Base-by-base conservation (phyloP, 2,888 invertebrate genomes). In the Neoscelio sp. region DNA sequence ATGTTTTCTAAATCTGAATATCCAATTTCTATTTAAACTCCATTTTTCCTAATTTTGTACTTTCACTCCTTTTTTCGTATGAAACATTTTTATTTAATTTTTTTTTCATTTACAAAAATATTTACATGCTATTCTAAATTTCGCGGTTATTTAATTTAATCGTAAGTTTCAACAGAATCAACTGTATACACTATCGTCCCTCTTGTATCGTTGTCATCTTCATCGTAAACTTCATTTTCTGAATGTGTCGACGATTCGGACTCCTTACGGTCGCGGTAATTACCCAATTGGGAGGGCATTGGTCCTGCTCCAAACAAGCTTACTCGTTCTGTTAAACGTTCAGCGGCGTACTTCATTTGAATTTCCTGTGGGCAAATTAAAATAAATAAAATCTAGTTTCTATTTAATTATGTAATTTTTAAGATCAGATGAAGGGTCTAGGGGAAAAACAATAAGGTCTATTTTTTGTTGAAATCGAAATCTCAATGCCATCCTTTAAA, bases 321-420 rank as follows among this genome's bases (percentile, higher is more conserved):
- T 8, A 91, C 79, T 52, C 90, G 87, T 46, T 90, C 87, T 7
- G 91, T 82, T 58, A 94, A 85, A 80, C 92, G 92, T 80, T 93
- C 92, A 0, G 92, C 92, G 3, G 94, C 93, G 87, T 93, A 92
- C 71, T 91, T 90, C 0, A 92, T 90, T 88, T 93, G 93, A 35
- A 93, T 86, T 84, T 92, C 89, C 91, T 91, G 74, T 23, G 23
- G 23, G 6, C 3, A 15, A 50, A 56, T 30, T 18, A 38, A 35
- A 38, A 73, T 33, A 42, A 5, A 33, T 12, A 44, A 38, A 52
- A 17, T 17, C n/a, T n/a, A n/a, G n/a, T n/a, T n/a, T n/a, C n/a
- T n/a, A n/a, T n/a, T n/a, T n/a, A n/a, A n/a, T n/a, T n/a, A n/a
- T n/a, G n/a, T n/a, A n/a, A n/a, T n/a, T n/a, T n/a, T n/a, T n/a